Evolutionary conservation across 2,888 invertebrate genomes (phyloP).

Genomic region (Polyploca ridens): DNA sequence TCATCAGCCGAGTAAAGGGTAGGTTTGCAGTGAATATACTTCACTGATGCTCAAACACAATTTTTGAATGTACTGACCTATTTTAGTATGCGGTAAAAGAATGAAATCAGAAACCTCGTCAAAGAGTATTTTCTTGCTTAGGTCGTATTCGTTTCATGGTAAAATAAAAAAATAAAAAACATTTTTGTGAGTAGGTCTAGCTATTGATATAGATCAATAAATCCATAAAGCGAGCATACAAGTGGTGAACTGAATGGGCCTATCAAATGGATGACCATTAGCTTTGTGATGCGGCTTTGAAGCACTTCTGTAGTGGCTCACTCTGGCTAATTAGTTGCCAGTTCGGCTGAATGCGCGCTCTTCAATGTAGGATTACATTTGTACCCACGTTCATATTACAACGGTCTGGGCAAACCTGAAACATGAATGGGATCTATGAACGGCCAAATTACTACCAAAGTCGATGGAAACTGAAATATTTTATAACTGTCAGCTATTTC

Average conservation of each 20-base stretch:
- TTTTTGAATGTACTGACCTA: constrained; percentile 8
- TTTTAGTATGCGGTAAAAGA: neutral
- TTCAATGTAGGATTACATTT: constrained; percentile 28
- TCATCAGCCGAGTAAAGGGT: constrained; percentile 31
- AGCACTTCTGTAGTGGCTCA: constrained; percentile 36
- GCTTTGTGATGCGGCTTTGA: constrained; percentile 48
- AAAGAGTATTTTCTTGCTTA: neutral
- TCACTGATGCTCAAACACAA: constrained; percentile 1
- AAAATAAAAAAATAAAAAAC: neutral
- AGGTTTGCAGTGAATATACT: constrained; percentile 3
- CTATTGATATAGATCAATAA: neutral
- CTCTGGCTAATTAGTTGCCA: constrained; percentile 49
- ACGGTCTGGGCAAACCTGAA: neutral
- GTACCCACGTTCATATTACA: constrained; percentile 16
- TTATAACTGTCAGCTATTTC: neutral
- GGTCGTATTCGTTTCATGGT: neutral
- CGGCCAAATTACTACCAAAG: constrained; percentile 17
- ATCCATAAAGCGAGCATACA: neutral
- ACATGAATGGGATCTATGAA: constrained; percentile 17
- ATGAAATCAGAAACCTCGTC: neutral
- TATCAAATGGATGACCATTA: constrained; percentile 42
- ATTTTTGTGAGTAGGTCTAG: too few relatives aligned
- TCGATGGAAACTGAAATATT: constrained; percentile 12
- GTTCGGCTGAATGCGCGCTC: constrained; percentile 37
- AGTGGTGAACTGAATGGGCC: constrained; percentile 25